These are phyloP conservation scores for Bradysia coprophila DNA, from an alignment of 1,140 invertebrate genomes.

Conservation along the genomic window DNA sequence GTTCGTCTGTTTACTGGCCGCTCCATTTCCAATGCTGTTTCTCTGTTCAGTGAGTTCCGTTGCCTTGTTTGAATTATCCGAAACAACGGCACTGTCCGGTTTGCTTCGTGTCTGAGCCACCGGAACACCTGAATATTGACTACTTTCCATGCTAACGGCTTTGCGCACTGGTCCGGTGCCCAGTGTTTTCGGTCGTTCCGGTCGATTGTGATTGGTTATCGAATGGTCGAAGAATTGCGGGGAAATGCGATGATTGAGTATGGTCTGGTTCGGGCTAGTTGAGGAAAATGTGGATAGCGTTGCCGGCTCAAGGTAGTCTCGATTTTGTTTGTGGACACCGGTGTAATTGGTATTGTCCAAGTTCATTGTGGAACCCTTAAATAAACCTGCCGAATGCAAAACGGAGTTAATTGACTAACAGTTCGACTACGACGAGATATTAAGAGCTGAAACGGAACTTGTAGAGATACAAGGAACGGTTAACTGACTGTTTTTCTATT, in stretches of 20 bases:
- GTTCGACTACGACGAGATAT: no score
- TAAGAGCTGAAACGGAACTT: no score
- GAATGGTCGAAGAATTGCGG: neutral
- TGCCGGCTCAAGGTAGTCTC: slow-evolving; percentile 10
- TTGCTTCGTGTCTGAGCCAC: neutral
- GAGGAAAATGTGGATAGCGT: slow-evolving; percentile 5
- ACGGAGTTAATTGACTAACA: slow-evolving; percentile 19
- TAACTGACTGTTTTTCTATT: no score
- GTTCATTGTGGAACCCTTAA: slow-evolving; percentile 53
- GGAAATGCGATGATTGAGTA: neutral
- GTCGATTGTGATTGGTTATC: neutral
- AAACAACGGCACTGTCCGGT: neutral
- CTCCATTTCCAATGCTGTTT: neutral
- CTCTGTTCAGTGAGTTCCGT: neutral
- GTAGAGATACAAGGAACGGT: no score
- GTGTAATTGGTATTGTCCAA: slow-evolving; percentile 26
- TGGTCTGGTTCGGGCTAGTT: neutral
- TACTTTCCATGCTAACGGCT: neutral
- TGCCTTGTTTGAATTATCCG: neutral
- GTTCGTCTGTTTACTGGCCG: slow-evolving; percentile 27
- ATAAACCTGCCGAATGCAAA: slow-evolving; percentile 46
- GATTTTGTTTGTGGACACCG: slow-evolving; percentile 10
- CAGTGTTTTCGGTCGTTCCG: neutral
- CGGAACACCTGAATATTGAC: no score
- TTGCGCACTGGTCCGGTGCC: neutral